These are phyloP conservation scores for Nerophis lumbriciformis DNA, from an alignment of 2,113 vertebrate species.

Conservation along the genomic window DNA sequence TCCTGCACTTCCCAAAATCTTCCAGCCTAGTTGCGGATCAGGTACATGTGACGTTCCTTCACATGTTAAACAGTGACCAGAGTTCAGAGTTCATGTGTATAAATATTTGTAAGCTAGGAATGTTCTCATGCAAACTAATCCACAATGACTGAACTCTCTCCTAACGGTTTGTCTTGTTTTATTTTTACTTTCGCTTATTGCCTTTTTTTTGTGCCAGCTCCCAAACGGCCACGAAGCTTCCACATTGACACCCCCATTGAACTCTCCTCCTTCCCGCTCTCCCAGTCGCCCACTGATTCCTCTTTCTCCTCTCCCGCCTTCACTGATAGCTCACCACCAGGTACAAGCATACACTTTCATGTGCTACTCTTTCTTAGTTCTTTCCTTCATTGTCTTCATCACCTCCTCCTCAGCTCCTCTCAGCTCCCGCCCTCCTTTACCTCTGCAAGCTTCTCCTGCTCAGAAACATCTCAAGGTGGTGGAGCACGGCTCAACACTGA, in stretches of 20 bases:
- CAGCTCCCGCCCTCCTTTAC: conserved; percentile 20
- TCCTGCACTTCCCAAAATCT: conserved; percentile 73
- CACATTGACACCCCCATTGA: conserved; percentile 42
- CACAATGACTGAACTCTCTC: background rate
- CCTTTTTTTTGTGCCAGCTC: conserved; percentile 23
- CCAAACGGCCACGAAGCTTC: conserved; percentile 51
- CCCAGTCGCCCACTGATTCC: conserved; percentile 26
- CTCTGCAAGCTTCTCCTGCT: conserved; percentile 26
- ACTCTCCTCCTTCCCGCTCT: conserved; percentile 25
- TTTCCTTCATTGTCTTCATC: conserved; percentile 5
- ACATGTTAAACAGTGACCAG: background rate
- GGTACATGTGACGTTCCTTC: conserved; percentile 50
- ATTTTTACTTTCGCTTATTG: conserved; percentile 1
- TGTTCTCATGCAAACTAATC: too few species aligned
- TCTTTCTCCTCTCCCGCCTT: conserved; percentile 13
- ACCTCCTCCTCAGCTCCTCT: conserved; percentile 36
- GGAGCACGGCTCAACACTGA: conserved; percentile 44
- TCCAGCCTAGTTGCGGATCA: conserved; percentile 63
- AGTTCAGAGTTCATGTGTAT: background rate
- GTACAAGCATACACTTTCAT: conserved; percentile 21
- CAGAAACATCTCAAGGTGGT: conserved; percentile 28
- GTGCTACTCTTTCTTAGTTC: background rate
- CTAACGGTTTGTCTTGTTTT: background rate
- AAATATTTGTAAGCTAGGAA: too few species aligned
- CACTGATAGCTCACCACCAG: conserved; percentile 37